A percentile compares a stretch with the other conserved stretches of the same genome.
Evolutionary conservation across 2,113 vertebrate genomes (phyloP).

Genomic region (Dissostichus mawsoni): DNA sequence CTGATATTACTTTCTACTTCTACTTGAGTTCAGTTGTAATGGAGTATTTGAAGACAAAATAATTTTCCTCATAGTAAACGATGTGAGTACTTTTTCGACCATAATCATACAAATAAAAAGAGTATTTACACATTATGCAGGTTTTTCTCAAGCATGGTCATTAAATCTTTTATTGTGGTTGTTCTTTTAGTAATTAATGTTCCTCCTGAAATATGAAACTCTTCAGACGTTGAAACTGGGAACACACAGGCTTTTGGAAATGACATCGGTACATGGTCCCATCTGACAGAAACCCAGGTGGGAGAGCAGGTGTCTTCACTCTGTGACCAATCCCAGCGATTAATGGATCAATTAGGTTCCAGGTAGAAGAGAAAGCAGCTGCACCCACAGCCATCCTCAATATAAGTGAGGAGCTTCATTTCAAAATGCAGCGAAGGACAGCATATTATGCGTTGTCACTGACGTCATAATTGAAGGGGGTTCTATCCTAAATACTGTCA

Average conservation of each 20-base stretch:
- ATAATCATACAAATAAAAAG: too few species aligned
- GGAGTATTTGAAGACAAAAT: too few species aligned
- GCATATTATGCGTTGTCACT: neutral
- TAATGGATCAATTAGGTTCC: conserved; percentile 76
- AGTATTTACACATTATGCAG: too few species aligned
- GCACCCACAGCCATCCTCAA: conserved; percentile 44
- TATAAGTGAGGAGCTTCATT: conserved; percentile 22
- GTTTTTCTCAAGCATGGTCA: neutral
- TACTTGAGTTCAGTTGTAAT: too few species aligned
- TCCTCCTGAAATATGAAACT: conserved; percentile 39
- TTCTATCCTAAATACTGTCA: neutral
- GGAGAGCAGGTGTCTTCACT: conserved; percentile 72
- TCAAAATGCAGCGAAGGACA: conserved; percentile 21
- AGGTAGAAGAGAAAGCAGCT: conserved; percentile 74
- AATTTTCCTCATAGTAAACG: too few species aligned
- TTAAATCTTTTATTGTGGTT: neutral
- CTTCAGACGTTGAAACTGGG: conserved; percentile 26
- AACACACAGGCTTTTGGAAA: conserved; percentile 48
- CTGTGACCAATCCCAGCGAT: conserved; percentile 76
- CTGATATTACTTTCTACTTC: too few species aligned
- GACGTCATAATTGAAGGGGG: neutral
- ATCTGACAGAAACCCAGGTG: conserved; percentile 74
- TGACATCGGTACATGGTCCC: conserved; percentile 36
- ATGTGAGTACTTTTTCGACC: too few species aligned
- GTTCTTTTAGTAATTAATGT: conserved; percentile 14